These are phyloP conservation scores for Enteromius treurensis DNA, from an alignment of 2,797 vertebrate genomes.

Conservation along the genomic window DNA sequence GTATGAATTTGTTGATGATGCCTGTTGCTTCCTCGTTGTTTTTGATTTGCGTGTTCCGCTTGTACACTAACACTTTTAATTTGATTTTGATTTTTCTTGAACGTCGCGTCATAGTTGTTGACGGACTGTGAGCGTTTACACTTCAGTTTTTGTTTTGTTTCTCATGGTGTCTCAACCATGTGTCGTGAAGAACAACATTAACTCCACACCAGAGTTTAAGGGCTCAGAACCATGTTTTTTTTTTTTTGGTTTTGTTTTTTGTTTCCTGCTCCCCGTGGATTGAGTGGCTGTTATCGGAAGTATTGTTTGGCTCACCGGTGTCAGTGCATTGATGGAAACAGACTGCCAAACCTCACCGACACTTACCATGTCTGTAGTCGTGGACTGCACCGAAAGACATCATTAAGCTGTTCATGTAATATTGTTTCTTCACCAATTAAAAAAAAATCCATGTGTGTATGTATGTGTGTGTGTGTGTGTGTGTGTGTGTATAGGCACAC, in stretches of 20 bases:
- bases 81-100: conserved; percentile 65
- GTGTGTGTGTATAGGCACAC: conserved; percentile 21
- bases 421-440: conserved; percentile 66
- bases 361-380: conserved; percentile 65
- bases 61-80: conserved; percentile 70
- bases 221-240: conserved; percentile 75
- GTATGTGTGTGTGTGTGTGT: conserved; percentile 3
- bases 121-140: conserved; percentile 78
- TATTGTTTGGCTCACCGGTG: conserved; percentile 78
- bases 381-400: conserved; percentile 74
- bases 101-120: conserved; percentile 71
- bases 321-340: conserved; percentile 84
- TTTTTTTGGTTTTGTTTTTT: neutral
- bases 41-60: conserved; percentile 66
- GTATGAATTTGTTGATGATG: conserved; percentile 91
- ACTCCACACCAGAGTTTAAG: conserved; percentile 81
- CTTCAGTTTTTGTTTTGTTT: conserved; percentile 68
- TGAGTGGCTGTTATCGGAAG: conserved; percentile 78
- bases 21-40: conserved; percentile 69
- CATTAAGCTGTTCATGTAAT: conserved; percentile 83
- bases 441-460: conserved; percentile 21
- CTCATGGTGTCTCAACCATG: conserved; percentile 61
- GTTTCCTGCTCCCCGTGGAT: conserved; percentile 62
- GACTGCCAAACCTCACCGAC: conserved; percentile 77
- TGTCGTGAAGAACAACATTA: conserved; percentile 67